Evolutionary conservation across 1,140 invertebrate genomes (phyloP).

Genomic region (Linepithema humile): DNA sequence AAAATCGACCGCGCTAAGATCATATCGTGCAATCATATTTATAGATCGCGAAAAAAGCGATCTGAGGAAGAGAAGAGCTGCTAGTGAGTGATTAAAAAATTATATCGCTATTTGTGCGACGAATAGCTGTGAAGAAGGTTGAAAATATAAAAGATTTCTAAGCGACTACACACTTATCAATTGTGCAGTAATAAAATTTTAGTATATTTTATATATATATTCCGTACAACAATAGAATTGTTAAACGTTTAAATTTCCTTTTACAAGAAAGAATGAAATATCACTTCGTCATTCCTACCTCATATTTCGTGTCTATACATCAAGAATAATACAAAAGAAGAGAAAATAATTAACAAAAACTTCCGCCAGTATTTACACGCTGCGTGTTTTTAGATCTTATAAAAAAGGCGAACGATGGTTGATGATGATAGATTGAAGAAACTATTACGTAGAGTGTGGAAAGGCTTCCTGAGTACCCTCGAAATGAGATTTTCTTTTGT

Average conservation of each 20-base stretch:
- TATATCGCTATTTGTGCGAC: not conserved
- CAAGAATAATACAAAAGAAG: not conserved
- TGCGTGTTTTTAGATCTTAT: not conserved
- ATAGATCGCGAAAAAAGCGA: conserved; percentile 6
- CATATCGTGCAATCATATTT: conserved; percentile 26
- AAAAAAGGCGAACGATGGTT: conserved; percentile 24
- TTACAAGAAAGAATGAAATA: too few relatives aligned
- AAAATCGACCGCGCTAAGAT: conserved; percentile 20
- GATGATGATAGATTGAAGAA: conserved; percentile 43
- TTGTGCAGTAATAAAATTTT: not conserved
- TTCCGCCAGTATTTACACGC: conserved; percentile 7
- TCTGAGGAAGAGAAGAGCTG: not conserved
- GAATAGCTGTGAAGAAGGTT: conserved; percentile 28
- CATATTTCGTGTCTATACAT: not conserved
- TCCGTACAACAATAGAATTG: too few relatives aligned
- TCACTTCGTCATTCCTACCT: not conserved
- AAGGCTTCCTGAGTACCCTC: not conserved
- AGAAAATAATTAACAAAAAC: conserved; percentile 16
- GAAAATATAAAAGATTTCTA: conserved; percentile 9
- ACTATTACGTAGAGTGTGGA: conserved; percentile 32
- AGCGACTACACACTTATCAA: not conserved
- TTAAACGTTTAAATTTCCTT: not conserved
- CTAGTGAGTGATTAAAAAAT: conserved; percentile 49
- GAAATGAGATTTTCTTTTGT: conserved; percentile 39
- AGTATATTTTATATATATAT: not conserved